A percentile compares a stretch with the other conserved stretches of the same genome.
phyloP scores from a whole-genome alignment of 2,113 vertebrate genomes.

The Cariama cristata region DNA sequence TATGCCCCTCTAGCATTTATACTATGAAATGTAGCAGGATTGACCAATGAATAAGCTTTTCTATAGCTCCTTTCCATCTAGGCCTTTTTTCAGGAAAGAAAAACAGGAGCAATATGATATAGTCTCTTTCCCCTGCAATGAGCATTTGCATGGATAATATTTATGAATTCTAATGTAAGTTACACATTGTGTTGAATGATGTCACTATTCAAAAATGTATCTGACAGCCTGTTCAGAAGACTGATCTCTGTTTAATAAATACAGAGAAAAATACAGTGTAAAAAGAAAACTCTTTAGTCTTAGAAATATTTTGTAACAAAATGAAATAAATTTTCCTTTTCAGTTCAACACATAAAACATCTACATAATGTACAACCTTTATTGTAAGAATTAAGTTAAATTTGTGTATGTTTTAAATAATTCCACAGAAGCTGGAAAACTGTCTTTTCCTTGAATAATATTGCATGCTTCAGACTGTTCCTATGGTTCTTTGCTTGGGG shows the following conservation, averaged over 20 bases:
- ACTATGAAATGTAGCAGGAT: background rate
- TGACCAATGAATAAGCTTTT: constrained; percentile 30
- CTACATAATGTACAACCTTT: background rate
- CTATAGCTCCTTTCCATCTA: background rate
- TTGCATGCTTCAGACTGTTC: background rate
- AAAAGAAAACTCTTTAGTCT: background rate
- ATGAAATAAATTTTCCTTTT: background rate
- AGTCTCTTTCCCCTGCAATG: background rate
- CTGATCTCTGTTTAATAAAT: background rate
- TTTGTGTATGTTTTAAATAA: background rate
- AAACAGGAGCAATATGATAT: background rate
- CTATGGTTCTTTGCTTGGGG: background rate
- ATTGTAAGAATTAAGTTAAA: background rate
- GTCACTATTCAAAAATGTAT: background rate
- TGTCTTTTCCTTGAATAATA: background rate
- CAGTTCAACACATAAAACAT: background rate
- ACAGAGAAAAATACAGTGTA: background rate
- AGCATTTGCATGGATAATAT: constrained; percentile 8
- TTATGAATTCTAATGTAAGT: constrained; percentile 28
- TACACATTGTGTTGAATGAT: background rate
- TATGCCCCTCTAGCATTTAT: background rate
- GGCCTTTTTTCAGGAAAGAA: background rate
- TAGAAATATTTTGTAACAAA: background rate
- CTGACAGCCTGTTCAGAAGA: background rate
- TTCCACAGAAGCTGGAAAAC: background rate